Evolutionary conservation across 2,797 vertebrate genomes (phyloP), one percentile per base, ranked within the genome.

Genomic region (Menidia menidia): DNA sequence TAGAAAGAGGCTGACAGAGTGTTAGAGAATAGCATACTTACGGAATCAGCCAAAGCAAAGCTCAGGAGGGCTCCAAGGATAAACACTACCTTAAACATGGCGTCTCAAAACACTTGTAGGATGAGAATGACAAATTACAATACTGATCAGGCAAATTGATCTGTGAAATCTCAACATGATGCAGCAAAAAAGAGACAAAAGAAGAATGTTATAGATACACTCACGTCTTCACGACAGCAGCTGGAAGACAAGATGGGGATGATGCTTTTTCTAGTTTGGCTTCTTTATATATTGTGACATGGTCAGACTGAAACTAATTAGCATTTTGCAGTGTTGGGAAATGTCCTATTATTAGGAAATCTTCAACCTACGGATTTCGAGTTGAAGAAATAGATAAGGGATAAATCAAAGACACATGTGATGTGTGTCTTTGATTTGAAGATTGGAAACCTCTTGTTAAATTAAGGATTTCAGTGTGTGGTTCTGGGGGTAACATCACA

Each of bases 51-150:
- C 43, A 65, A 45, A 12, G 30, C 15, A 6, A 64, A 19, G 33
- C 60, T 64, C 41, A 75, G 66, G 15, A 75, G 60, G 60, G 60
- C 68, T 53, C 41, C 73, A 8, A 75, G 60, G 10, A 68, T 12
- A 53, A 75, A 12, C 1, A 35, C 13, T 1, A 42, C 18, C 48
- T 75, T 75, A 16, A 75, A 50, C 73, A 75, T 69, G 60, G 55
- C 55, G 45, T 14, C 56, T 60, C 43, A 16, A 12, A 18, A 57
- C 32, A 61, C 12, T 18, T 48, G 47, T 45, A 15, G 44, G 12
- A 43, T 43, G 7, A 25, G 25, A 45, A 45, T 45, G 15, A 45
- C 5, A 45, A 45, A 45, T 16, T 15, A 39, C 35, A 4, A 39
- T 39, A 39, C 7, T 39, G 35, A 45, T 16, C 5, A 45, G 15